phyloP scores from a whole-genome alignment of 2,888 invertebrate genomes.

The Philereme vetulata region DNA sequence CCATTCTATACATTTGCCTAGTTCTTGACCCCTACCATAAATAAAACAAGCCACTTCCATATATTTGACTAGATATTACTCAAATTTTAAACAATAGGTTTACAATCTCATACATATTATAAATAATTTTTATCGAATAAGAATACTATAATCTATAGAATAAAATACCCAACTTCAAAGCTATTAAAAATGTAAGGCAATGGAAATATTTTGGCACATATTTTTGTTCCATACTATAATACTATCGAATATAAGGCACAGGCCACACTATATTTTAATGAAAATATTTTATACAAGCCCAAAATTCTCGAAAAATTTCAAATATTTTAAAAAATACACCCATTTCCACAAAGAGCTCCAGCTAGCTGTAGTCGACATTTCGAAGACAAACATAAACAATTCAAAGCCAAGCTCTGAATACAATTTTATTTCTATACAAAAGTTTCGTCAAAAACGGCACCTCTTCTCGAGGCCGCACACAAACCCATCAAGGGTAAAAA shows the following conservation, averaged over 20 bases:
- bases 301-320: conserved; percentile 31
- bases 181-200: conserved; percentile 47
- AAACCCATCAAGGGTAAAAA: conserved; percentile 46
- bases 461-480: conserved; percentile 42
- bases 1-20: conserved; percentile 41
- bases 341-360: conserved; percentile 18
- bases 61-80: conserved; percentile 59
- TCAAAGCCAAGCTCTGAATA: conserved; percentile 35
- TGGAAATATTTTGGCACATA: conserved; percentile 59
- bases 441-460: conserved; percentile 58
- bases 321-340: conserved; percentile 25
- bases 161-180: conserved; percentile 39
- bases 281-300: conserved; percentile 33
- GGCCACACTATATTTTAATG: conserved; percentile 49
- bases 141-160: conserved; percentile 25
- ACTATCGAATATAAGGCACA: conserved; percentile 68
- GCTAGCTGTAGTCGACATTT: conserved; percentile 18
- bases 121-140: conserved; percentile 17
- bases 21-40: conserved; percentile 6
- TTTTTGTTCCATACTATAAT: conserved; percentile 35
- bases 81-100: conserved; percentile 33
- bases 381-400: conserved; percentile 27
- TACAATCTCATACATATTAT: conserved; percentile 4
- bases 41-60: conserved; percentile 48
- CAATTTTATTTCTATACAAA: conserved; percentile 43